Conservation (phyloP, 2,888 invertebrate genomes). For the Cloeon dipterum region DNA sequence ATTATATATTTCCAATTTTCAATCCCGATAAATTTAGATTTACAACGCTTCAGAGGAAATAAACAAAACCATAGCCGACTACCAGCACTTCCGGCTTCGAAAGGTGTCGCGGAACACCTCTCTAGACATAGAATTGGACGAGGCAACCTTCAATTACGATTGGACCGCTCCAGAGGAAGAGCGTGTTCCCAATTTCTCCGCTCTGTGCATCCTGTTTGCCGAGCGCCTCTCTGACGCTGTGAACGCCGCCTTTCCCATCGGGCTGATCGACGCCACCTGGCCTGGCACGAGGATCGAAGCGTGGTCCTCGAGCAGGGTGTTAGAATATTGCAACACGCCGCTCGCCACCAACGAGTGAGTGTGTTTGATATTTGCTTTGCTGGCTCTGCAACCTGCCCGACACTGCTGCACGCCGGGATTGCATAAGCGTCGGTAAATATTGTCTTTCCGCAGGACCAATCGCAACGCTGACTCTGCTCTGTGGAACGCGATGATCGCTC, state of each 20-base stretch:
- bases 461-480: neutral
- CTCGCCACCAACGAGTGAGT: neutral
- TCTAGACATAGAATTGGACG: too few relatives aligned
- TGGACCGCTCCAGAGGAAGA: too few relatives aligned
- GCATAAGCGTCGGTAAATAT: neutral
- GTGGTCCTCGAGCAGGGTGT: neutral
- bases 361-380: too few relatives aligned
- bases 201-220: neutral
- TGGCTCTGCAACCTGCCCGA: neutral
- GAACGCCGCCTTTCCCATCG: neutral
- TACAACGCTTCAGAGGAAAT: neutral
- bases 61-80: too few relatives aligned
- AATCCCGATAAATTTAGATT: neutral
- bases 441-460: neutral
- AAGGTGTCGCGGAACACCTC: too few relatives aligned
- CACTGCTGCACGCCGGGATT: neutral
- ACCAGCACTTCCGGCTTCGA: too few relatives aligned
- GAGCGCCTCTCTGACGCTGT: neutral
- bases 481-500: slow-evolving; percentile 2
- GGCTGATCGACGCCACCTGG: slow-evolving; percentile 1
- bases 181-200: neutral
- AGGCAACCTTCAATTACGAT: too few relatives aligned
- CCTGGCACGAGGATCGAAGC: slow-evolving; percentile 1
- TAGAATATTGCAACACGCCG: neutral
- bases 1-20: too few relatives aligned